These are phyloP conservation scores for Dryobota labecula DNA, from an alignment of 2,888 invertebrate species.

Conservation along the genomic window DNA sequence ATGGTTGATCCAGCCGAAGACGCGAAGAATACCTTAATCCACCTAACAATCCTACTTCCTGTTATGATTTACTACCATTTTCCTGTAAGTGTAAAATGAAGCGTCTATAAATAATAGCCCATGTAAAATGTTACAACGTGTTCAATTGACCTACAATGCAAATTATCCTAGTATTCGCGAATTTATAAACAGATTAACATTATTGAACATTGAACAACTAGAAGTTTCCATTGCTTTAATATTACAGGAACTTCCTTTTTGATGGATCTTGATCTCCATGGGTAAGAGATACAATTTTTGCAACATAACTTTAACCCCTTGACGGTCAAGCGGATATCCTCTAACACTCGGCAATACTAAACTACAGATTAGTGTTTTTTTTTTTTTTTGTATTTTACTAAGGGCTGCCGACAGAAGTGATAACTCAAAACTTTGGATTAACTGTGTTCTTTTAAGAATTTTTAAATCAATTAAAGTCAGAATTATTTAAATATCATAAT, in stretches of 20 bases:
- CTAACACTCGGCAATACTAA: no score
- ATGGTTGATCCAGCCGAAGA: background rate
- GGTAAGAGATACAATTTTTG: background rate
- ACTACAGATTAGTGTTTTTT: no score
- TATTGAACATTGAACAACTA: slow-evolving; percentile 3
- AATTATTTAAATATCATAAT: no score
- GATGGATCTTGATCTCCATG: background rate
- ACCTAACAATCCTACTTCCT: background rate
- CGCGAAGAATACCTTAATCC: background rate
- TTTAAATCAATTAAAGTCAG: no score
- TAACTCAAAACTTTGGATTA: no score
- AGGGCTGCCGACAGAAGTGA: no score
- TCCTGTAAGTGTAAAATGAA: background rate
- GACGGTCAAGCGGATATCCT: no score
- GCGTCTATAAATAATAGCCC: background rate
- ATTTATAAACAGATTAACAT: slow-evolving; percentile 17
- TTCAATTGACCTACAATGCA: slow-evolving; percentile 1
- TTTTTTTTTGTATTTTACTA: no score
- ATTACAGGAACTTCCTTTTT: slow-evolving; percentile 1
- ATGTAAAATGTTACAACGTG: slow-evolving; percentile 18
- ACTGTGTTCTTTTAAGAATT: no score
- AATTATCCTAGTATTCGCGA: slow-evolving; percentile 30
- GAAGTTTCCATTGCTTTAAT: slow-evolving; percentile 8
- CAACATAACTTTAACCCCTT: no score
- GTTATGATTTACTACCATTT: background rate